phyloP scores from a whole-genome alignment of 2,113 vertebrate genomes.

The Xiphophorus hellerii region DNA sequence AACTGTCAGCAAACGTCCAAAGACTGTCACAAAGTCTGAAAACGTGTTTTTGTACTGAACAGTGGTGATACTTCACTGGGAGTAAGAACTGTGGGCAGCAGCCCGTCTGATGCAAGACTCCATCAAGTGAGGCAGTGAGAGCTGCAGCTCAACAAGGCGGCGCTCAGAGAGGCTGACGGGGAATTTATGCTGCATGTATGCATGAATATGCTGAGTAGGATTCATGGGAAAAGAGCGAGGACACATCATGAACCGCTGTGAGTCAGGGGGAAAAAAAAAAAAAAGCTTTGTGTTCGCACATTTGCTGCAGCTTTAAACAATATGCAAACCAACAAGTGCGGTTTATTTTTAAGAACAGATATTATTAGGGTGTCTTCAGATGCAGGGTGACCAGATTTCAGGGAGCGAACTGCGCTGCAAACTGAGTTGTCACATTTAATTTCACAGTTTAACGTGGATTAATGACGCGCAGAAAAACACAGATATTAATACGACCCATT shows the following conservation, averaged over 20 bases:
- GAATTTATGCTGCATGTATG: constrained; percentile 37
- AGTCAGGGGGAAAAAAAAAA: neutral
- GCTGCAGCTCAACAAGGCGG: constrained; percentile 44
- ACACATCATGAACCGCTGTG: constrained; percentile 5
- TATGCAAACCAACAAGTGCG: neutral
- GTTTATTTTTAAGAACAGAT: neutral
- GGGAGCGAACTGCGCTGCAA: constrained; percentile 14
- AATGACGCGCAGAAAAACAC: constrained; percentile 31
- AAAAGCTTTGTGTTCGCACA: neutral
- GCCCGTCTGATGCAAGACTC: constrained; percentile 50
- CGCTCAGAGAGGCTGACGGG: constrained; percentile 47
- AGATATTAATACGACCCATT: constrained; percentile 65
- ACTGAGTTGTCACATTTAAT: constrained; percentile 57
- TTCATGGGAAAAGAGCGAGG: constrained; percentile 6
- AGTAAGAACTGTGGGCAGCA: constrained; percentile 52
- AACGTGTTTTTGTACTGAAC: constrained; percentile 32
- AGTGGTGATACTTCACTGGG: constrained; percentile 48
- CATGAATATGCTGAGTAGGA: constrained; percentile 21
- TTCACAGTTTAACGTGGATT: constrained; percentile 62
- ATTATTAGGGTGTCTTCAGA: neutral
- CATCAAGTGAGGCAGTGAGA: constrained; percentile 53
- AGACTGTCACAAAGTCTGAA: constrained; percentile 21
- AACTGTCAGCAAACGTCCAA: neutral
- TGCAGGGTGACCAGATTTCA: constrained; percentile 32
- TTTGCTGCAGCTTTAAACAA: constrained; percentile 15